phyloP scores from a whole-genome alignment of 2,888 invertebrate species.

The Hirtodrosophila duncani region DNA sequence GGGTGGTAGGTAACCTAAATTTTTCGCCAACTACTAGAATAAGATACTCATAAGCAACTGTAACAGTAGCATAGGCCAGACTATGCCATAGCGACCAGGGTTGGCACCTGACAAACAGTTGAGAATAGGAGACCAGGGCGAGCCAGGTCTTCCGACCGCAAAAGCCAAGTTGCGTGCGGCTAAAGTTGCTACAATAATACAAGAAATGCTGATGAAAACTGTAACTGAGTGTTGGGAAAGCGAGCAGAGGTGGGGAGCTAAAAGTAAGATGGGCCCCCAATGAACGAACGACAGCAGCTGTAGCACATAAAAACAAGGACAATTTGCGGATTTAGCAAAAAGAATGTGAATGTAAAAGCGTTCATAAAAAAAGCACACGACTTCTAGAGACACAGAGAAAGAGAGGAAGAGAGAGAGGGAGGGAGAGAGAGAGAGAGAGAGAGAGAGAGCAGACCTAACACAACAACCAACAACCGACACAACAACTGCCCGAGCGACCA shows the following conservation, averaged over 20 bases:
- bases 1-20: conserved; percentile 37
- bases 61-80: conserved; percentile 8
- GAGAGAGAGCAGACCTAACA: conserved; percentile 5
- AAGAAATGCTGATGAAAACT: conserved; percentile 50
- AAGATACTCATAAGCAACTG: too few relatives aligned
- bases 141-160: too few relatives aligned
- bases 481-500: conserved; percentile 12
- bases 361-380: conserved; percentile 24
- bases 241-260: conserved; percentile 13
- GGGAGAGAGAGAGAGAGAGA: background rate
- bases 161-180: conserved; percentile 58
- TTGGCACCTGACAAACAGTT: conserved; percentile 25
- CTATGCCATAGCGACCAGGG: conserved; percentile 25
- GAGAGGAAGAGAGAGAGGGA: background rate
- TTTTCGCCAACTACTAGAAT: conserved; percentile 22
- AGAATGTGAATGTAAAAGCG: conserved; percentile 35
- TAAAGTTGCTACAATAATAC: conserved; percentile 59
- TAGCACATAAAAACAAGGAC: conserved; percentile 49
- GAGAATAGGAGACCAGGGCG: background rate
- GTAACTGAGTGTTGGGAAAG: too few relatives aligned
- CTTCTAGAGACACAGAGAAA: background rate
- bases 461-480: conserved; percentile 1
- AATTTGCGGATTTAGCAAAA: conserved; percentile 46
- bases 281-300: conserved; percentile 33
- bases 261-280: too few relatives aligned